These are phyloP conservation scores for Anguilla marmorata DNA, from an alignment of 2,797 vertebrate species.

Conservation along the genomic window DNA sequence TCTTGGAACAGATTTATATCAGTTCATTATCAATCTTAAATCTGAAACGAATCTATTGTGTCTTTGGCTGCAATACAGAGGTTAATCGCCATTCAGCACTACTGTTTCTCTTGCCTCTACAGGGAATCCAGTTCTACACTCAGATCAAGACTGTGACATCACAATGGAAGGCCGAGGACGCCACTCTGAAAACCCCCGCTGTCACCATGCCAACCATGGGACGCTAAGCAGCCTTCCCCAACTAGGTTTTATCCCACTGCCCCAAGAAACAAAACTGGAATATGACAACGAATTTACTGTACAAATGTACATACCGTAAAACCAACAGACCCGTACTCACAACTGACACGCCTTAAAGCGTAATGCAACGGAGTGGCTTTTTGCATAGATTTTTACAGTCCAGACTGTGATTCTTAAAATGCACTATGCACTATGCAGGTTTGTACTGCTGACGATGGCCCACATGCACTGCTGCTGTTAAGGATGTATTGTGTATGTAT, in stretches of 20 bases:
- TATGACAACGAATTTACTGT: background rate
- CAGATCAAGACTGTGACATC: slow-evolving; percentile 95
- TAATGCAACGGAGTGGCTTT: slow-evolving; percentile 10
- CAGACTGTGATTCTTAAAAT: background rate
- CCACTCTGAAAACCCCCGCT: slow-evolving; percentile 83
- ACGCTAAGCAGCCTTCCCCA: slow-evolving; percentile 66
- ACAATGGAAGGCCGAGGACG: slow-evolving; percentile 97
- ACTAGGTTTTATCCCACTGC: background rate
- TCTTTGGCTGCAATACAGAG: too few relatives aligned
- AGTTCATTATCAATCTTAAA: too few relatives aligned
- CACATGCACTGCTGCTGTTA: background rate
- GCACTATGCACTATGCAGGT: slow-evolving; percentile 27
- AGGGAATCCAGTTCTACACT: slow-evolving; percentile 97
- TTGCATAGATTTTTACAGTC: background rate
- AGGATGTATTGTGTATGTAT: background rate
- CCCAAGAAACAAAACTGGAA: background rate
- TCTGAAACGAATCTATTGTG: too few relatives aligned
- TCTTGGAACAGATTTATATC: too few relatives aligned
- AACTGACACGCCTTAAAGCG: slow-evolving; percentile 46
- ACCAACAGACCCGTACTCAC: slow-evolving; percentile 31
- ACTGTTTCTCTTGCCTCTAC: slow-evolving; percentile 31
- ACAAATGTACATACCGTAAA: background rate
- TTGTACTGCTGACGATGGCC: slow-evolving; percentile 30
- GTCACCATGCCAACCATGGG: slow-evolving; percentile 98
- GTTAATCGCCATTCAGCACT: background rate